phyloP scores from a whole-genome alignment of 2,797 vertebrate species.

The Taeniopygia guttata region DNA sequence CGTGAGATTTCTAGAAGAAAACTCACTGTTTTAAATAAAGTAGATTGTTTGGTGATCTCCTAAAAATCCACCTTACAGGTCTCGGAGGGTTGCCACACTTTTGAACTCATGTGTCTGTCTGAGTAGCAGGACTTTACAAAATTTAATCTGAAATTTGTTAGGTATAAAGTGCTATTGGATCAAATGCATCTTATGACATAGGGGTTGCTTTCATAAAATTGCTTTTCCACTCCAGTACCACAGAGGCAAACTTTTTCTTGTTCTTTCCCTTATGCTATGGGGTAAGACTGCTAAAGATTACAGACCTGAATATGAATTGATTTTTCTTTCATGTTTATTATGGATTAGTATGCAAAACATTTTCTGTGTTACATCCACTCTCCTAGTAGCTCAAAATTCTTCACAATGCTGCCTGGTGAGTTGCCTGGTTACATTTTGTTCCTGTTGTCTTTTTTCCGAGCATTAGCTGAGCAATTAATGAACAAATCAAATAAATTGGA shows the following conservation, averaged over 20 bases:
- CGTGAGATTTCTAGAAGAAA: background rate
- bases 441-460: slow-evolving; percentile 48
- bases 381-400: slow-evolving; percentile 17
- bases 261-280: background rate
- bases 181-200: background rate
- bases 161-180: background rate
- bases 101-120: background rate
- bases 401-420: slow-evolving; percentile 7
- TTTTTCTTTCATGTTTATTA: slow-evolving; percentile 39
- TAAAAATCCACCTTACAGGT: background rate
- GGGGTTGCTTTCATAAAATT: background rate
- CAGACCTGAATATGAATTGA: background rate
- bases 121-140: background rate
- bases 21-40: background rate
- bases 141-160: background rate
- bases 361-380: background rate
- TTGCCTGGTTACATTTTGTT: slow-evolving; percentile 35
- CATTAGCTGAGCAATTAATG: slow-evolving; percentile 70
- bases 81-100: background rate
- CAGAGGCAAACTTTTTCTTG: background rate
- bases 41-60: background rate
- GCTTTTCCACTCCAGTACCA: background rate
- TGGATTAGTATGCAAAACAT: background rate
- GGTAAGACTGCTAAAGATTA: background rate
- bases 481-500: slow-evolving; percentile 64